Conservation (phyloP, 2,113 vertebrate species). For the Salvelinus fontinalis region DNA sequence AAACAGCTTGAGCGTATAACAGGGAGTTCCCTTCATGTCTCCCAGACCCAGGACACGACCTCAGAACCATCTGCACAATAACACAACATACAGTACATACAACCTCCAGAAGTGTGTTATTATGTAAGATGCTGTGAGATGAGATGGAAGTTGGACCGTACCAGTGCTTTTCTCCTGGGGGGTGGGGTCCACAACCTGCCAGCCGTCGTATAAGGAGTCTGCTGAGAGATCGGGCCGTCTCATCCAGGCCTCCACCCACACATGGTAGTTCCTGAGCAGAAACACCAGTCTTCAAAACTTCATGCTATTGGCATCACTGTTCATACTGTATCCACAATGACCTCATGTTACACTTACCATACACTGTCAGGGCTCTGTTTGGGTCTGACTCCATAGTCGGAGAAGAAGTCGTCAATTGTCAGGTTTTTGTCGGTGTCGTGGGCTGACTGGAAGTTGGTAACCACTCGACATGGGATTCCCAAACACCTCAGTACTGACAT, state of each 20-base stretch:
- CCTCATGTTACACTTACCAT: slow-evolving; percentile 30
- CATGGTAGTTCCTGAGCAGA: slow-evolving; percentile 86
- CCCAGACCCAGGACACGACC: too few species aligned
- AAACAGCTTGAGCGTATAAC: background rate
- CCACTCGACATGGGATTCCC: slow-evolving; percentile 68
- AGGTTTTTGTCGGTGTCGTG: slow-evolving; percentile 70
- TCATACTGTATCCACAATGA: too few species aligned
- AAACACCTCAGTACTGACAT: slow-evolving; percentile 69
- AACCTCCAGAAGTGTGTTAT: too few species aligned
- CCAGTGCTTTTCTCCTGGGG: slow-evolving; percentile 89
- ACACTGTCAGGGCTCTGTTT: slow-evolving; percentile 21
- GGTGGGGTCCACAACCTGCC: slow-evolving; percentile 90
- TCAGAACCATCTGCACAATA: too few species aligned
- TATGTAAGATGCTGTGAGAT: too few species aligned
- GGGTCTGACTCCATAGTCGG: slow-evolving; percentile 4
- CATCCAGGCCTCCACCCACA: slow-evolving; percentile 93
- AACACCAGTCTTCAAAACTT: background rate
- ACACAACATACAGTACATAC: too few species aligned
- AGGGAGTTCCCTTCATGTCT: too few species aligned
- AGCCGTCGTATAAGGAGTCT: slow-evolving; percentile 74
- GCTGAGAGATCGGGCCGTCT: slow-evolving; percentile 77
- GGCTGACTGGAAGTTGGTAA: slow-evolving; percentile 70
- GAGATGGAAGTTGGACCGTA: slow-evolving; percentile 38
- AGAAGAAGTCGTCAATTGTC: slow-evolving; percentile 27
- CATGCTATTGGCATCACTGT: too few species aligned